Conservation (phyloP, 1,140 invertebrate genomes). For the Camponotus vicinus region DNA sequence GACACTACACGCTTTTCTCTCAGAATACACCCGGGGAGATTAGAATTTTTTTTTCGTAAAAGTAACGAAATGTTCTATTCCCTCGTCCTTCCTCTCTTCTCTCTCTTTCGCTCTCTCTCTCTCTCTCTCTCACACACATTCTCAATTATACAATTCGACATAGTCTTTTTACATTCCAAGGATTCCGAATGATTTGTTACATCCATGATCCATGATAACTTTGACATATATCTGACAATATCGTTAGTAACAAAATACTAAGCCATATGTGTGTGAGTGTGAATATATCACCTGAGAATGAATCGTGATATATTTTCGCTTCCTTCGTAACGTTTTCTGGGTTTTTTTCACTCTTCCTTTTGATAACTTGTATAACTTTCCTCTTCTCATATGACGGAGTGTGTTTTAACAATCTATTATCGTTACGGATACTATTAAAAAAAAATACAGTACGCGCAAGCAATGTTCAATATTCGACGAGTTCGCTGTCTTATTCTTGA, state of each 20-base stretch:
- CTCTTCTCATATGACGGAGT: conserved; percentile 1
- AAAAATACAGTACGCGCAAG: conserved; percentile 48
- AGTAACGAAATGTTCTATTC: conserved; percentile 66
- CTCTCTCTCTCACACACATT: conserved; percentile 55
- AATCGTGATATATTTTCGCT: conserved; percentile 62
- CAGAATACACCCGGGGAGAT: conserved; percentile 42
- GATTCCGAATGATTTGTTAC: conserved; percentile 60
- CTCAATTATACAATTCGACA: conserved; percentile 29
- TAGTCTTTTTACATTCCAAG: conserved; percentile 67
- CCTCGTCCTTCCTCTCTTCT: conserved; percentile 36
- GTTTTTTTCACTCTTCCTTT: conserved; percentile 19
- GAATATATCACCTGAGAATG: conserved; percentile 66
- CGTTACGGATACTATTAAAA: conserved; percentile 32
- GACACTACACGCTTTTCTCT: conserved; percentile 68
- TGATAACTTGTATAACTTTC: conserved; percentile 33
- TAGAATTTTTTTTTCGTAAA: conserved; percentile 63
- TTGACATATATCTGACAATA: conserved; percentile 73
- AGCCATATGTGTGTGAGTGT: conserved; percentile 59
- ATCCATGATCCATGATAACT: conserved; percentile 70
- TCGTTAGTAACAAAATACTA: conserved; percentile 81
- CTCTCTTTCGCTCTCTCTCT: background rate
- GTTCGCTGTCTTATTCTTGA: conserved; percentile 16
- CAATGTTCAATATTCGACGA: background rate
- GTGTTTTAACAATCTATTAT: conserved; percentile 20
- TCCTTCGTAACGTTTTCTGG: background rate